Evolutionary conservation across 2,888 invertebrate genomes (phyloP), one percentile per base, ranked within the genome.

Genomic region (Drosophila prostipennis): DNA sequence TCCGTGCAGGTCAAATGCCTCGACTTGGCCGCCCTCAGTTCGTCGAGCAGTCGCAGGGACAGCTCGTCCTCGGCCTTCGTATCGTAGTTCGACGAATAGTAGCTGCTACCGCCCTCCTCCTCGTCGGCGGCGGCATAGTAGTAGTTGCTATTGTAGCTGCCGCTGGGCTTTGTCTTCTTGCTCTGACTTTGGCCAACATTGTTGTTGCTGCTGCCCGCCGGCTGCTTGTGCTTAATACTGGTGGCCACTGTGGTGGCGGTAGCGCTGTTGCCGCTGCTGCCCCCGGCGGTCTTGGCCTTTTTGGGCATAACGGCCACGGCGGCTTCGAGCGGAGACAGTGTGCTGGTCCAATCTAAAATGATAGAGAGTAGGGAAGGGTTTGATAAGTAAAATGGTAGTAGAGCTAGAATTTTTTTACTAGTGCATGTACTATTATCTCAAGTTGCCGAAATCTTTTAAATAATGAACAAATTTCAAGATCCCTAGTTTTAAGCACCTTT

Each of bases 1-100:
- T 90, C 90, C 56, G 90, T 90, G 80, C 90, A 90, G 34, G 89
- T 84, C 73, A 90, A 76, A 63, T 90, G 91, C 19, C 90, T 88
- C 6, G 89, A 84, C 72, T 90, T 90, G 19, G 90, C 90, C 64
- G 88, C 90, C 63, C 90, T 89, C 80, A 90, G 76, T 71, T 90
- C 89, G 69, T 89, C 86, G 55, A 90, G 82, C 77, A 90, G 39
- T 10, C 81, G 83, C 58, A 72, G 46, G 34, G 90, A 88, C 37
- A 90, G 81, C 46, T 80, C 81, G 26, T 74, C 70, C 2, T 88
- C 78, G 19, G 81, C 87, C 40, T 77, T 78, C 14, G 69, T 58
- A 58, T 88, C 87, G 5, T 76, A 37, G 23, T 72, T 72, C 36
- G 36, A 46, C 32, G 42, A 45, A 19, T 43, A 40, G 42, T 64